A percentile compares a stretch with the other conserved stretches of the same genome.
phyloP scores from a whole-genome alignment of 2,797 vertebrate genomes.

The Eospalax fontanierii region DNA sequence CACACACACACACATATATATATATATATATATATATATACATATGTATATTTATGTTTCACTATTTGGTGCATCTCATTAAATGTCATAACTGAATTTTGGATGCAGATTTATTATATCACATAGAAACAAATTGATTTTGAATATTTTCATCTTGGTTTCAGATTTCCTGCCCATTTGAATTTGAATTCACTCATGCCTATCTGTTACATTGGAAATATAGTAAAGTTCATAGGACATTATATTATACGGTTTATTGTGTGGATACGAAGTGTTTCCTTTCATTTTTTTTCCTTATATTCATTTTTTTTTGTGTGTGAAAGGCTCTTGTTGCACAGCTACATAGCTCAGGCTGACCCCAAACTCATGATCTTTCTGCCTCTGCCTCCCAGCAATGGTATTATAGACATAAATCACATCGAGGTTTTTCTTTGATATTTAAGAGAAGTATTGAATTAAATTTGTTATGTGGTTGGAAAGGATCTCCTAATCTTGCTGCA shows the following conservation, averaged over 20 bases:
- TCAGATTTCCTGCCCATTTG: neutral
- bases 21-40: neutral
- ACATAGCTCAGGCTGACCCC: neutral
- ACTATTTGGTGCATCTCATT: neutral
- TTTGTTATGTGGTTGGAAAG: neutral
- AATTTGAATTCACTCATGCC: neutral
- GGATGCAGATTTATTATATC: neutral
- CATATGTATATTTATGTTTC: neutral
- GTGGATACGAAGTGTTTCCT: neutral
- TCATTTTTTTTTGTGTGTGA: neutral
- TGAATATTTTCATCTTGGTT: neutral
- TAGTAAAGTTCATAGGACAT: neutral
- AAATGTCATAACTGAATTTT: conserved; percentile 19
- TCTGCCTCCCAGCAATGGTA: too few species aligned
- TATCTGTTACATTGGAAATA: neutral
- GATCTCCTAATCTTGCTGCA: neutral
- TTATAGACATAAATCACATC: neutral
- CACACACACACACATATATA: neutral
- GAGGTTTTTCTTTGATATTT: neutral
- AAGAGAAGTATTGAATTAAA: neutral
- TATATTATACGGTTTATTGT: neutral
- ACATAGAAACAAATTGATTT: neutral
- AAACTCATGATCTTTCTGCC: too few species aligned
- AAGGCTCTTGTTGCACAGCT: neutral
- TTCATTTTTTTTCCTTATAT: neutral